Base-by-base conservation (phyloP, 2,888 invertebrate species). In the Phania funesta region DNA sequence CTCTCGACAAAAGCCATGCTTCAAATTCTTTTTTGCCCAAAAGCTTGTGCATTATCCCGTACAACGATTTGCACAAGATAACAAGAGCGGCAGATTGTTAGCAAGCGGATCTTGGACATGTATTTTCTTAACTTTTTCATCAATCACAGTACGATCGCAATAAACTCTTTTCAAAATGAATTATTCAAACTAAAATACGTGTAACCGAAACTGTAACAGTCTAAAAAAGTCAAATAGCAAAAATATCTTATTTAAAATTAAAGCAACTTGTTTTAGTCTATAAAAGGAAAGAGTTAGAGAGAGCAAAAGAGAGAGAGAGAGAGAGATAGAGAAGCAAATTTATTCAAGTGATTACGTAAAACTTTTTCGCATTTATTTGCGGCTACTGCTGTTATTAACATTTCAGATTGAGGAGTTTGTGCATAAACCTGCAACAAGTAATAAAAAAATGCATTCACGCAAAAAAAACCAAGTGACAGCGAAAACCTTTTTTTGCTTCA, bases 321-420 rank as follows among this genome's bases (percentile, higher is more conserved):
- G 32, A 52, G 44, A 65, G 46, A 22, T 22, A 2, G 35, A 11
- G 35, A 32, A n/a, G n/a, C n/a, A n/a, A n/a, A n/a, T n/a, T n/a
- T n/a, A n/a, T n/a, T n/a, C n/a, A n/a, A n/a, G n/a, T n/a, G n/a
- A n/a, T 76, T 76, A 76, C 76, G 75, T 76, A 76, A 76, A 67
- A 26, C n/a, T 56, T 20, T 56, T 67, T 67, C 60, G 58, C 65
- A 65, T 75, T 73, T 62, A n/a, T 38, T 38, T 38, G 13, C n/a
- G 3, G 13, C 32, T 41, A 41, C 38, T 38, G 38, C 6, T 58
- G 24, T 24, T 41, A 32, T 67, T 52, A 67, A 68, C 22, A 76
- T 76, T 65, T 75, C 56, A 35, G 22, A 41, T 41, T 41, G 26
- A 5, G 4, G 2, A 7, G 4, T 9, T 35, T 35, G 9, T 35